Conservation (phyloP, 2,113 vertebrate genomes). For the Anoplopoma fimbria region DNA sequence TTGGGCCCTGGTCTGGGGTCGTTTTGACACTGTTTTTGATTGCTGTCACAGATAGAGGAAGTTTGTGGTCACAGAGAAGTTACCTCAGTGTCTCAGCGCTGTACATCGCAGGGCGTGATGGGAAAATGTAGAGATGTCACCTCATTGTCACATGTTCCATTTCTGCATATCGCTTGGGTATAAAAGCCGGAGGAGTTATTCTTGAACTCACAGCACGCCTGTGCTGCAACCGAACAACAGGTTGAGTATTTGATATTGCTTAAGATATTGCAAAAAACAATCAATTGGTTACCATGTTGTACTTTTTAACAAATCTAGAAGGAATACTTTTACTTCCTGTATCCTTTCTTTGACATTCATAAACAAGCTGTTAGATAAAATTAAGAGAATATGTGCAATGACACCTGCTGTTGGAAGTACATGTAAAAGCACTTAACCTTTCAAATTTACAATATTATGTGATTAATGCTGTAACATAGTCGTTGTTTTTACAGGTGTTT, state of each 20-base stretch:
- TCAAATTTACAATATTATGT: neutral
- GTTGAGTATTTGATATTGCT: neutral
- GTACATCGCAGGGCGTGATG: constrained; percentile 64
- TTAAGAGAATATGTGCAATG: neutral
- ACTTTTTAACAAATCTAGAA: neutral
- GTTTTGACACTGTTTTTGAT: constrained; percentile 48
- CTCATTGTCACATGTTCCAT: constrained; percentile 69
- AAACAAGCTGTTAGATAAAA: neutral
- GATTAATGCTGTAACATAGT: neutral
- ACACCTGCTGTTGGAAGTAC: neutral
- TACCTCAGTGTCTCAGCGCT: constrained; percentile 19
- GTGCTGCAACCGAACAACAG: constrained; percentile 25
- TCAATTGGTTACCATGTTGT: neutral
- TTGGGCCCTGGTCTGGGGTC: constrained; percentile 21
- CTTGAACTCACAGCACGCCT: constrained; percentile 48
- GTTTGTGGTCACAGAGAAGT: constrained; percentile 62
- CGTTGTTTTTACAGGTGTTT: neutral
- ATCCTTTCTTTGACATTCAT: neutral
- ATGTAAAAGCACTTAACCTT: neutral
- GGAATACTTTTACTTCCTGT: neutral
- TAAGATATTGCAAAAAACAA: neutral
- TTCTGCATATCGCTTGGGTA: constrained; percentile 78
- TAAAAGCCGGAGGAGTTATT: constrained; percentile 80
- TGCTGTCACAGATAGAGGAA: constrained; percentile 68
- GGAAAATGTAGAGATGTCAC: constrained; percentile 61